Evolutionary conservation across 92 coral and sea anemone species (phyloP).

Genomic region (Phenganax marumi): DNA sequence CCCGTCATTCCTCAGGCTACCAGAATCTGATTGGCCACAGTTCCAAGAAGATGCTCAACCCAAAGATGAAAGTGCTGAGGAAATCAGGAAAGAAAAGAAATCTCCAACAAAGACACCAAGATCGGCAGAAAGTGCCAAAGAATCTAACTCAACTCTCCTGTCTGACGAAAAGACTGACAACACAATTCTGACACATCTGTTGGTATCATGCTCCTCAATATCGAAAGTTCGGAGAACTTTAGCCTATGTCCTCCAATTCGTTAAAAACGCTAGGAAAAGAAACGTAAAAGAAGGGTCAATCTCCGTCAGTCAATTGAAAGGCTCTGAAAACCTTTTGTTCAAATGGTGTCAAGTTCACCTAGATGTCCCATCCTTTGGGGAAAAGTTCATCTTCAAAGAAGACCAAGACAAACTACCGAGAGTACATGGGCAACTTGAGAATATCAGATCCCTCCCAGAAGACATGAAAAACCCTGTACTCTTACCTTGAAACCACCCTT

Average conservation of each 20-base stretch:
- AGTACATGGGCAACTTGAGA: slow-evolving; percentile 62
- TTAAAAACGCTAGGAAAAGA: slow-evolving; percentile 42
- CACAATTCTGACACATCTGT: slow-evolving; percentile 53
- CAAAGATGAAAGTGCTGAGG: slow-evolving; percentile 4
- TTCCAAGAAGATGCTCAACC: slow-evolving; percentile 34
- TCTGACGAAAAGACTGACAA: slow-evolving; percentile 16
- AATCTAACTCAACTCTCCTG: too few relatives aligned
- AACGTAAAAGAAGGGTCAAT: slow-evolving; percentile 27
- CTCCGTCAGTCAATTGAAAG: slow-evolving; percentile 46
- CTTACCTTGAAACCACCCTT: slow-evolving; percentile 57
- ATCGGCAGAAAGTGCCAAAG: too few relatives aligned
- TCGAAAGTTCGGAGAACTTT: slow-evolving; percentile 51
- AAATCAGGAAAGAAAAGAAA: slow-evolving; percentile 21
- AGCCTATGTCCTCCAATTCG: slow-evolving; percentile 54
- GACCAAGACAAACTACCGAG: slow-evolving; percentile 55
- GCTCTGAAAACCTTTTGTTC: slow-evolving; percentile 48
- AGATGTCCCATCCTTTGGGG: slow-evolving; percentile 40
- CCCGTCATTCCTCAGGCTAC: slow-evolving; percentile 41
- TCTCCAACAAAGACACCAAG: not conserved
- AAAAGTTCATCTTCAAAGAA: slow-evolving; percentile 42
- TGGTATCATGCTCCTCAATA: slow-evolving; percentile 54
- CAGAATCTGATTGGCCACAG: slow-evolving; percentile 52
- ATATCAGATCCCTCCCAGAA: slow-evolving; percentile 50
- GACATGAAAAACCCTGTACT: slow-evolving; percentile 56
- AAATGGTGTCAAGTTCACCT: slow-evolving; percentile 59